Base-by-base conservation (phyloP, 2,797 vertebrate genomes). In the Spondyliosoma cantharus region DNA sequence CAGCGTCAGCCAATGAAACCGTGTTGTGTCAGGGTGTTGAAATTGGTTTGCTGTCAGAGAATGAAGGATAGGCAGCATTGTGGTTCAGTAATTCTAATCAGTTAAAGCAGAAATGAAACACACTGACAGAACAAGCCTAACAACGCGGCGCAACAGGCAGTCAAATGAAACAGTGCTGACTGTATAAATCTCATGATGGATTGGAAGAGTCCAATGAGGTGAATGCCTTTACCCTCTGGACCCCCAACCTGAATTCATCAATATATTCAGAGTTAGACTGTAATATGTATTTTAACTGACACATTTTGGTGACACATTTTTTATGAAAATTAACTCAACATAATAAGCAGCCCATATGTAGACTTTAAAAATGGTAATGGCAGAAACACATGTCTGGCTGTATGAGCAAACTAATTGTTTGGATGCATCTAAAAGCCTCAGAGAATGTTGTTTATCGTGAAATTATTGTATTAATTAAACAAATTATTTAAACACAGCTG, bases 11-110 rank as follows among this genome's bases (percentile, higher is more conserved):
- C 63, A 19, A n/a, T 14, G n/a, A 48, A 54, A 15, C 12, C 7
- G 3, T 67, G 74, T 43, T 63, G 53, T 59, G 25, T 52, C 15
- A 14, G 8, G 0, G 52, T 66, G 13, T 19, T 37, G 48, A 82
- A 86, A 83, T 85, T 63, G 19, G 27, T 78, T 37, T 0, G 3
- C 56, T 59, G 81, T 84, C 76, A 78, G 13, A 56, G 32, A n/a
- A 7, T 74, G 76, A 80, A 20, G 37, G 61, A 78, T 62, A 2
- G 61, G 74, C 3, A 27, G 32, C 50, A 69, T 72, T 64, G 50
- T 6, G 3, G 61, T 43, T 57, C 54, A 46, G 57, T 65, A 57
- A 72, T 53, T 77, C 17, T 74, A 57, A 82, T 88, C 73, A 73
- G 80, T 61, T 54, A 24, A 25, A 69, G 53, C 27, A 49, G 13